Conservation (phyloP, 1,140 invertebrate species). For the Panulirus ornatus region DNA sequence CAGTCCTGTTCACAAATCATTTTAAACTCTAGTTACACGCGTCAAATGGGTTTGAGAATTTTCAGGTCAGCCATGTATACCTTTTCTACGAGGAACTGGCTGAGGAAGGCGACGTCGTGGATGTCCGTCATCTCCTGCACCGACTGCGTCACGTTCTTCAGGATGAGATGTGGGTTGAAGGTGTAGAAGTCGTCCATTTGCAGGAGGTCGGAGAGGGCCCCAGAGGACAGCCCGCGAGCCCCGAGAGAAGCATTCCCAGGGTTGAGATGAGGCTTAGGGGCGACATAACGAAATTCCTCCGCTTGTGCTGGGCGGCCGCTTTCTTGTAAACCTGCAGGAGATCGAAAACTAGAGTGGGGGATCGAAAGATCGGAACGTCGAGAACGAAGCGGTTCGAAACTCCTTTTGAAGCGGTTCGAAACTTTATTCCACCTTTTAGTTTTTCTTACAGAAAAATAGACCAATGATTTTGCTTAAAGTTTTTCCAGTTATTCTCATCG, state of each 20-base stretch:
- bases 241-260: constrained; percentile 51
- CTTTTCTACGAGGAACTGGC: constrained; percentile 61
- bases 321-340: constrained; percentile 48
- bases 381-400: too few relatives aligned
- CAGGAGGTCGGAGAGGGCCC: constrained; percentile 43
- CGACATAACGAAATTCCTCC: constrained; percentile 64
- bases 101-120: constrained; percentile 50
- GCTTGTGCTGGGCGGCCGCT: constrained; percentile 46
- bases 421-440: too few relatives aligned
- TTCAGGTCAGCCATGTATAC: too few relatives aligned
- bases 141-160: constrained; percentile 56
- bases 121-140: constrained; percentile 19
- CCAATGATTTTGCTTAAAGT: too few relatives aligned
- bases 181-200: constrained; percentile 59
- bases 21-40: too few relatives aligned
- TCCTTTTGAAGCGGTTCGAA: too few relatives aligned
- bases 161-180: constrained; percentile 65
- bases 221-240: constrained; percentile 32
- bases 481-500: too few relatives aligned
- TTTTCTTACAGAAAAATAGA: too few relatives aligned
- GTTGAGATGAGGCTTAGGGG: constrained; percentile 56
- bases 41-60: too few relatives aligned
- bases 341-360: too few relatives aligned
- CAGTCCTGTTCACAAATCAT: too few relatives aligned
- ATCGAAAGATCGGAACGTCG: too few relatives aligned